Evolutionary conservation across 2,797 vertebrate genomes (phyloP).

Genomic region (Botia kubotai): DNA sequence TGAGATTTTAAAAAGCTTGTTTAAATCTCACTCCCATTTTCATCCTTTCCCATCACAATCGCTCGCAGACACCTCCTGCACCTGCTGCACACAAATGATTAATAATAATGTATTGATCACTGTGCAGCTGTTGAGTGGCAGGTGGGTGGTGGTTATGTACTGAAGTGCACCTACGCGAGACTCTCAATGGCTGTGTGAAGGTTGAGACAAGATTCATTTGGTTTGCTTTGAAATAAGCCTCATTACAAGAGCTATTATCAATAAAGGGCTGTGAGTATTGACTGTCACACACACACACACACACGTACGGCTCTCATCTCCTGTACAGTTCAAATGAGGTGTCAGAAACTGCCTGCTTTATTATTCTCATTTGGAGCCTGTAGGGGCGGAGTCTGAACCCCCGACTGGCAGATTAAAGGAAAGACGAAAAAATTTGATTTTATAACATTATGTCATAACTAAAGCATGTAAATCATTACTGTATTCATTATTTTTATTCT

Average conservation of each 20-base stretch:
- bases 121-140: not conserved
- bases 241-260: constrained; percentile 31
- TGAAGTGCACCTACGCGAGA: not conserved
- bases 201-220: constrained; percentile 17
- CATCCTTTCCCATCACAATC: constrained; percentile 1
- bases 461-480: too few relatives aligned
- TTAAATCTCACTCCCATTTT: not conserved
- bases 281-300: constrained; percentile 14
- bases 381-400: constrained; percentile 50
- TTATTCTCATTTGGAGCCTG: constrained; percentile 61
- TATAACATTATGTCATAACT: not conserved
- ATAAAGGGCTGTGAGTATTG: constrained; percentile 41
- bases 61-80: not conserved
- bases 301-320: not conserved
- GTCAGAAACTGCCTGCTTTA: constrained; percentile 60
- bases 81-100: constrained; percentile 16
- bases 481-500: too few relatives aligned
- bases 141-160: not conserved
- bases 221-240: constrained; percentile 15
- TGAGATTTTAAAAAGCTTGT: not conserved
- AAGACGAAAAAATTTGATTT: not conserved
- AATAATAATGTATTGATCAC: constrained; percentile 25
- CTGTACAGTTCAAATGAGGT: constrained; percentile 46
- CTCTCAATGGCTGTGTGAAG: not conserved
- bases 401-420: not conserved